Evolutionary conservation across 2,888 invertebrate species (phyloP).

Genomic region (Sphaerophoria rueppellii): DNA sequence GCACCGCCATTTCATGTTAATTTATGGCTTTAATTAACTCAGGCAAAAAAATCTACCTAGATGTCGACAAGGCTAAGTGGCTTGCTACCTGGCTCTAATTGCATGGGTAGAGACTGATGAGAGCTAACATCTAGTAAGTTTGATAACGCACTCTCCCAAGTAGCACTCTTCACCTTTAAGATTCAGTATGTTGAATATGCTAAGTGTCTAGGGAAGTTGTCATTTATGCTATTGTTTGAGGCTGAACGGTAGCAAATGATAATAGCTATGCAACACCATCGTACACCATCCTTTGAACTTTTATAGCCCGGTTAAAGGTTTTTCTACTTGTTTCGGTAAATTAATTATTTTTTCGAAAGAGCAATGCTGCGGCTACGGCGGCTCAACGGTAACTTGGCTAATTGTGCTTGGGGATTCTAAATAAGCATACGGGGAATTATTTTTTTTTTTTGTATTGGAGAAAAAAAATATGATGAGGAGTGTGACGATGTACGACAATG

Average conservation of each 20-base stretch:
- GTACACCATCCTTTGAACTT: slow-evolving; percentile 38
- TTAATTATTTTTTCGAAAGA: slow-evolving; percentile 67
- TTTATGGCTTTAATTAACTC: no score
- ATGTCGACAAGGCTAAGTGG: no score
- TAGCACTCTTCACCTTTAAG: no score
- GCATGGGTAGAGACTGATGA: neutral
- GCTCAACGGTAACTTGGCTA: no score
- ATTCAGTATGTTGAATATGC: no score
- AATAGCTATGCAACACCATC: neutral
- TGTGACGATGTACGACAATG: neutral
- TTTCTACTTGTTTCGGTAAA: slow-evolving; percentile 54
- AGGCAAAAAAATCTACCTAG: no score
- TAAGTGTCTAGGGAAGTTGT: no score
- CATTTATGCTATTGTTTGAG: slow-evolving; percentile 47
- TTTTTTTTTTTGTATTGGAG: neutral
- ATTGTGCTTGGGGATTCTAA: slow-evolving; percentile 41
- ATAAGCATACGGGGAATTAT: slow-evolving; percentile 54
- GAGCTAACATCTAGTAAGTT: neutral
- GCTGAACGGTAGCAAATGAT: neutral
- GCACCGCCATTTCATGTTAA: no score
- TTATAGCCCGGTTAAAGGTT: slow-evolving; percentile 62
- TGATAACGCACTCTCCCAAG: no score
- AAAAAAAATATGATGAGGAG: slow-evolving; percentile 3
- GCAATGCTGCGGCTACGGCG: slow-evolving; percentile 54
- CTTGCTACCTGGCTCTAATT: no score